Conservation (phyloP, 2,113 vertebrate species). For the Semicossyphus pulcher region DNA sequence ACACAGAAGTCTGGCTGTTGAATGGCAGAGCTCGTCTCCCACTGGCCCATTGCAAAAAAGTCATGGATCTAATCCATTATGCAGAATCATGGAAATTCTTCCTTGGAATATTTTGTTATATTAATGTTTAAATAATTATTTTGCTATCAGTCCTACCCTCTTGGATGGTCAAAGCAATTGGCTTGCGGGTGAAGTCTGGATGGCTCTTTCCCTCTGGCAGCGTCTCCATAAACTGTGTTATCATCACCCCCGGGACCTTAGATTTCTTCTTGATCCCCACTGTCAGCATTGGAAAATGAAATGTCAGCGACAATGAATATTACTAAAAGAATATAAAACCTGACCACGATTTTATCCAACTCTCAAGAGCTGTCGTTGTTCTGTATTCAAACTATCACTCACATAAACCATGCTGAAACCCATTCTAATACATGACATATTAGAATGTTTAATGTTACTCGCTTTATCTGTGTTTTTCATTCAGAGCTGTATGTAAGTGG, state of each 20-base stretch:
- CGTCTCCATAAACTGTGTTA: slow-evolving; percentile 85
- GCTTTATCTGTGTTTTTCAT: slow-evolving; percentile 4
- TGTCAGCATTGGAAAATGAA: slow-evolving; percentile 52
- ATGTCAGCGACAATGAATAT: slow-evolving; percentile 31
- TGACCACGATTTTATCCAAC: neutral
- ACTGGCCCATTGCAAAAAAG: neutral
- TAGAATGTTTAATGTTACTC: slow-evolving; percentile 61
- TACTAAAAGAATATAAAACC: slow-evolving; percentile 6
- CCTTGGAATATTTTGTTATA: slow-evolving; percentile 7
- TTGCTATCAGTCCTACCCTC: slow-evolving; percentile 81
- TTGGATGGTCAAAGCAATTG: slow-evolving; percentile 86
- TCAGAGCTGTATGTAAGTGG: neutral
- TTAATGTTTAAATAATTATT: slow-evolving; percentile 6
- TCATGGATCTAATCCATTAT: slow-evolving; percentile 36
- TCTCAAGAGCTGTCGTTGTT: slow-evolving; percentile 25
- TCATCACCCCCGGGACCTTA: slow-evolving; percentile 84
- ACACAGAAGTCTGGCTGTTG: neutral
- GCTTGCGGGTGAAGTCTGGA: slow-evolving; percentile 89
- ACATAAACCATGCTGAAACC: slow-evolving; percentile 43
- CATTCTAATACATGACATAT: slow-evolving; percentile 63
- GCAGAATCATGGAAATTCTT: slow-evolving; percentile 13
- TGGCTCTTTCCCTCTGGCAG: slow-evolving; percentile 86
- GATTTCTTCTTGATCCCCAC: slow-evolving; percentile 83
- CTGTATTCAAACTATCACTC: slow-evolving; percentile 29
- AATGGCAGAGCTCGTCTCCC: slow-evolving; percentile 7